phyloP scores from a whole-genome alignment of 2,797 vertebrate species.

The Sus cebifrons region DNA sequence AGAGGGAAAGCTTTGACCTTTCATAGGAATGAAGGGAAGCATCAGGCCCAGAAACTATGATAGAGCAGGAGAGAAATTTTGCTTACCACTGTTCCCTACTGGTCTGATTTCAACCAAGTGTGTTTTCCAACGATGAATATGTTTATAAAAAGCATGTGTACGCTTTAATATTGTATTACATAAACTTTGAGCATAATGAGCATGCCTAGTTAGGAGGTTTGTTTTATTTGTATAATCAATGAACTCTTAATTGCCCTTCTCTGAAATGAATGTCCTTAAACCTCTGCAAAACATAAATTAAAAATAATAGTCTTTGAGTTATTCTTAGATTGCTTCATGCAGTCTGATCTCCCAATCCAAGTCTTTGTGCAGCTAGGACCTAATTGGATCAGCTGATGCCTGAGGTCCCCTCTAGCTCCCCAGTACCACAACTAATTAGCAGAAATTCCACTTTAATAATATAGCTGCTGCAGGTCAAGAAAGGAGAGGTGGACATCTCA shows the following conservation, averaged over 20 bases:
- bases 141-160: not conserved
- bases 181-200: conserved; percentile 42
- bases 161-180: conserved; percentile 5
- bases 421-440: conserved; percentile 73
- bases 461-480: conserved; percentile 65
- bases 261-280: conserved; percentile 21
- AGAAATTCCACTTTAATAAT: conserved; percentile 70
- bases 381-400: conserved; percentile 71
- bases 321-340: conserved; percentile 58
- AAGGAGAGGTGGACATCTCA: conserved; percentile 66
- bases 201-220: not conserved
- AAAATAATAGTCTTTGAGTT: conserved; percentile 69
- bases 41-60: not conserved
- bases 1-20: not conserved
- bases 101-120: not conserved
- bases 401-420: conserved; percentile 10
- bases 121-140: conserved; percentile 29
- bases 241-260: conserved; percentile 58
- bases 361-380: conserved; percentile 51
- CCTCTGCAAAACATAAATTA: conserved; percentile 56
- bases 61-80: not conserved
- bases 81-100: not conserved
- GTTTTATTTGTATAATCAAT: conserved; percentile 59
- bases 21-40: not conserved
- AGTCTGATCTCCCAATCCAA: conserved; percentile 34